phyloP scores from a whole-genome alignment of 1,140 invertebrate genomes.

The Ostrea denselamellosa region DNA sequence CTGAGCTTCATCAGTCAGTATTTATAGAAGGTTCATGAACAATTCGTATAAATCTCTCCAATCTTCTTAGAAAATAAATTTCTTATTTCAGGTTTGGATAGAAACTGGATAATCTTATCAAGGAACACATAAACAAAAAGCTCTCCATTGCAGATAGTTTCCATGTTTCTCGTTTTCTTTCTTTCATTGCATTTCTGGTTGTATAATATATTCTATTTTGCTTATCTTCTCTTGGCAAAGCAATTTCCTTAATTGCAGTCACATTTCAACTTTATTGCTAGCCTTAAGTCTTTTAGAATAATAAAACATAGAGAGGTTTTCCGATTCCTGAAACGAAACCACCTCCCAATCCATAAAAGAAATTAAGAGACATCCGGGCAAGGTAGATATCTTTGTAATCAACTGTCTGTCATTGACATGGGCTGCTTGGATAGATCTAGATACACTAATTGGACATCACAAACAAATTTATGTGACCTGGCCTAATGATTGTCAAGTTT shows the following conservation, averaged over 20 bases:
- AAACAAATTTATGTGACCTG: conserved; percentile 18
- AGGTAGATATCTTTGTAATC: conserved; percentile 26
- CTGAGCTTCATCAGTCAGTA: conserved; percentile 34
- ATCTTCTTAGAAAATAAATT: conserved; percentile 35
- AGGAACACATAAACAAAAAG: conserved; percentile 24
- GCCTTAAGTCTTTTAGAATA: conserved; percentile 38
- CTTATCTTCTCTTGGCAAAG: conserved; percentile 34
- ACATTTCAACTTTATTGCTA: conserved; percentile 36
- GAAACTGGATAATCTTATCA: conserved; percentile 39
- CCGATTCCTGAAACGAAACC: conserved; percentile 24
- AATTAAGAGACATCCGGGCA: conserved; percentile 36
- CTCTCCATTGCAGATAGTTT: conserved; percentile 30
- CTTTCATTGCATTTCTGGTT: conserved; percentile 29
- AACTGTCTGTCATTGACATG: not conserved
- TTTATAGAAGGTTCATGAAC: conserved; percentile 33
- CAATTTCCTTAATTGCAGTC: conserved; percentile 39
- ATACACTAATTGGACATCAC: conserved; percentile 20
- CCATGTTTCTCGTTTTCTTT: conserved; percentile 13
- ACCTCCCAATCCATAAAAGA: conserved; percentile 32
- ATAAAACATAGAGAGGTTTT: conserved; percentile 30
- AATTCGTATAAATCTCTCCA: conserved; percentile 34
- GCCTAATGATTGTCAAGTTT: not conserved
- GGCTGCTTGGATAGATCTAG: not conserved
- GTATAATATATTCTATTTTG: conserved; percentile 37
- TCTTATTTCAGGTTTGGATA: conserved; percentile 39